Percentiles rank a stretch among this genome's conserved stretches.
Conservation (phyloP, 2,888 invertebrate genomes). For the Mylabris sibirica region DNA sequence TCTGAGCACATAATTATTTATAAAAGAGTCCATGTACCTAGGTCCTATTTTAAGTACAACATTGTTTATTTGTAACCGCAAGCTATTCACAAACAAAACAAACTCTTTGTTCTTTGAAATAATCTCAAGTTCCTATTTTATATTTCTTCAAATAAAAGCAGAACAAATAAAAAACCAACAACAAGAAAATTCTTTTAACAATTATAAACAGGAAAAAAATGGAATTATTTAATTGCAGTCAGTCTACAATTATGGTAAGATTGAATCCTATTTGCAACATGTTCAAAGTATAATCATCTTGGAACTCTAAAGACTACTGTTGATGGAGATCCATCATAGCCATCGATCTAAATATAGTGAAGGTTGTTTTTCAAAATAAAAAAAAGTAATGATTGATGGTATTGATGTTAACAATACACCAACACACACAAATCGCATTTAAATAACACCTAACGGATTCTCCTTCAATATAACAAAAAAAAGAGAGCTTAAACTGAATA, state of each 20-base stretch:
- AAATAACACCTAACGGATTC: not conserved
- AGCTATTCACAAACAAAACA: constrained; percentile 13
- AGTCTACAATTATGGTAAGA: not conserved
- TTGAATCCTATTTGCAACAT: constrained; percentile 1
- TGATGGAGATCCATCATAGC: constrained; percentile 5
- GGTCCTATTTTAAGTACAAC: constrained; percentile 13
- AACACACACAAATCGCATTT: not conserved
- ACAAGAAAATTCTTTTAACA: not conserved
- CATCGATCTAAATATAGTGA: constrained; percentile 1
- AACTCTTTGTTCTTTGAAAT: constrained; percentile 3
- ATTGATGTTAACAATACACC: not conserved
- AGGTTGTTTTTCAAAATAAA: not conserved
- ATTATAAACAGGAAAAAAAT: not conserved
- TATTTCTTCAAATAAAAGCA: not conserved
- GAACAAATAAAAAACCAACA: not conserved
- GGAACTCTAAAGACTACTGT: not conserved
- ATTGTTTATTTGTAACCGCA: constrained; percentile 20
- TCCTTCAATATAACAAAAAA: not conserved
- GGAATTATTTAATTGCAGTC: not conserved
- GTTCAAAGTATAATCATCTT: constrained; percentile 3
- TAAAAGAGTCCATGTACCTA: constrained; percentile 8
- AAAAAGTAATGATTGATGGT: constrained; percentile 1
- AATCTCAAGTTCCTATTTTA: not conserved
- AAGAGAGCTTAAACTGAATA: not conserved
- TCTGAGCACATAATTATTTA: constrained; percentile 6